Percentiles rank a stretch among this genome's conserved stretches.
phyloP scores from a whole-genome alignment of 1,140 invertebrate genomes.

The Solenopsis invicta region DNA sequence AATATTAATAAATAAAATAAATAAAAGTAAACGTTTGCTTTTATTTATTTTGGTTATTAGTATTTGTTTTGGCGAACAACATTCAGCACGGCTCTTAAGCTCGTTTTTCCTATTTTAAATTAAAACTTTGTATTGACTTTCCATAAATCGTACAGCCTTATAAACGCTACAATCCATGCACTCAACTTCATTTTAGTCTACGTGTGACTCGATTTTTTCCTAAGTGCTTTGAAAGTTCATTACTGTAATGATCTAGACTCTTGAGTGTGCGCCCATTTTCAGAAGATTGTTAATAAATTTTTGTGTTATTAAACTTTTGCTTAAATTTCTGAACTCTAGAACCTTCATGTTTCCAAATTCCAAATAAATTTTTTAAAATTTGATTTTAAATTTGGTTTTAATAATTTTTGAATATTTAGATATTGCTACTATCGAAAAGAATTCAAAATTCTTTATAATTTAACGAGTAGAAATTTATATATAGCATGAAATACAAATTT shows the following conservation, averaged over 20 bases:
- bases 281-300: slow-evolving; percentile 3
- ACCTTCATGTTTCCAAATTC: not conserved
- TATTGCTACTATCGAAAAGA: not conserved
- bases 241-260: slow-evolving; percentile 40
- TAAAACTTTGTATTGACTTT: slow-evolving; percentile 58
- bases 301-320: not conserved
- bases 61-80: too few relatives aligned
- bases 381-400: not conserved
- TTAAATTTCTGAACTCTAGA: not conserved
- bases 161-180: slow-evolving; percentile 72
- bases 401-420: not conserved
- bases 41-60: too few relatives aligned
- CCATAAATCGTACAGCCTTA: slow-evolving; percentile 41
- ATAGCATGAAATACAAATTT: not conserved
- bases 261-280: slow-evolving; percentile 24
- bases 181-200: slow-evolving; percentile 54
- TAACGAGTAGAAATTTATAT: not conserved
- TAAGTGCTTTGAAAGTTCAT: slow-evolving; percentile 63
- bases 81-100: too few relatives aligned
- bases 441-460: not conserved
- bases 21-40: too few relatives aligned
- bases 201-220: slow-evolving; percentile 49
- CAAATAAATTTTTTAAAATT: not conserved
- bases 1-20: too few relatives aligned
- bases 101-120: too few relatives aligned